These are phyloP conservation scores for Lepilemur septentrionalis DNA, from an alignment of 2,797 vertebrate genomes.

Conservation along the genomic window DNA sequence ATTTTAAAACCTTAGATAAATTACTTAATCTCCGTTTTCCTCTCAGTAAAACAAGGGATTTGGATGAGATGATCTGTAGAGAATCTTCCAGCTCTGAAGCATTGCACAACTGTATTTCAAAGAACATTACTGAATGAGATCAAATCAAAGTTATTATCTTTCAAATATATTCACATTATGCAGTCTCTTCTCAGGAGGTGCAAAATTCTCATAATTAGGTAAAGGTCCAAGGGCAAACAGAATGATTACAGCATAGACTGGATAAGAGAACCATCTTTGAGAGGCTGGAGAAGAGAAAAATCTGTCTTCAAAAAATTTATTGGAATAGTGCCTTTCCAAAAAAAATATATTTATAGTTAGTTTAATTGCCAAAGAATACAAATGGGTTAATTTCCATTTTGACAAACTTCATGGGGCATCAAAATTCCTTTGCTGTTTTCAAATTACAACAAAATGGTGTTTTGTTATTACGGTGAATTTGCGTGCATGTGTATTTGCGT, in stretches of 20 bases:
- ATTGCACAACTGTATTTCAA: conserved; percentile 46
- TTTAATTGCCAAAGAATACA: conserved; percentile 25
- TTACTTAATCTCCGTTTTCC: conserved; percentile 41
- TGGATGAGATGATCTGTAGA: conserved; percentile 11
- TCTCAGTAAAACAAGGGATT: conserved; percentile 26
- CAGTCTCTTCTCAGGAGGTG: conserved; percentile 56
- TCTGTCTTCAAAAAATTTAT: conserved; percentile 20
- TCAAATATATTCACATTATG: conserved; percentile 71
- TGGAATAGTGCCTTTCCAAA: not conserved
- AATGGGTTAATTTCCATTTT: conserved; percentile 34
- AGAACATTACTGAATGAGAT: conserved; percentile 62
- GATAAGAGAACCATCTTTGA: conserved; percentile 21
- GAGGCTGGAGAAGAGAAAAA: conserved; percentile 50
- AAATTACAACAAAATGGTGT: not conserved
- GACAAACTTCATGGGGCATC: not conserved
- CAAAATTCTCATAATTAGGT: conserved; percentile 69
- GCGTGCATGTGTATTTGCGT: not conserved
- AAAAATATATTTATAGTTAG: not conserved
- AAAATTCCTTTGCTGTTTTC: conserved; percentile 44
- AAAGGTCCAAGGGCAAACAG: conserved; percentile 63
- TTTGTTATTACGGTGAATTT: not conserved
- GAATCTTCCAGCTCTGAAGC: conserved; percentile 22
- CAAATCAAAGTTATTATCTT: conserved; percentile 74
- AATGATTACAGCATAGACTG: conserved; percentile 56
- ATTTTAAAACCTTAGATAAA: conserved; percentile 51